A percentile compares a stretch with the other conserved stretches of the same genome.
Evolutionary conservation across 2,888 invertebrate genomes (phyloP).

Genomic region (Aphodius sticticus): DNA sequence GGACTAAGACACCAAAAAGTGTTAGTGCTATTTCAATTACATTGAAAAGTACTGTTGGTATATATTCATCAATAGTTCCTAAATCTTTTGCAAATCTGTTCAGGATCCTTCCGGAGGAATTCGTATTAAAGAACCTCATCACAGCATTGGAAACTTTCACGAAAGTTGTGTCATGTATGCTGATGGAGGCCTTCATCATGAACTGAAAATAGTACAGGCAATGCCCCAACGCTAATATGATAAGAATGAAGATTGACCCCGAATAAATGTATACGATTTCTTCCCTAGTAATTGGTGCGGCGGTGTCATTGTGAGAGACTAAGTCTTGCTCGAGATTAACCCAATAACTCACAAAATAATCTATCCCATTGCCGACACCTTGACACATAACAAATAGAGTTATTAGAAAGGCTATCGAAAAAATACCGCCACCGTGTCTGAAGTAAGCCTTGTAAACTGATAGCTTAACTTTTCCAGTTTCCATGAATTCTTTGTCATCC

Average conservation of each 20-base stretch:
- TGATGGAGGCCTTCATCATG: conserved; percentile 54
- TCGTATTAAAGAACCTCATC: conserved; percentile 57
- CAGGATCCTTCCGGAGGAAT: conserved; percentile 57
- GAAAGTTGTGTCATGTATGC: conserved; percentile 55
- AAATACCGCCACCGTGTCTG: conserved; percentile 50
- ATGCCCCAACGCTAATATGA: conserved; percentile 54
- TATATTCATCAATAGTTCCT: conserved; percentile 69
- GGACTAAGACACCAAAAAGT: conserved; percentile 73
- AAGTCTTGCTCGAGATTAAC: conserved; percentile 56
- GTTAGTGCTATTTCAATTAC: conserved; percentile 56
- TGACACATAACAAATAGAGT: conserved; percentile 66
- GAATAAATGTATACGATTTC: conserved; percentile 61
- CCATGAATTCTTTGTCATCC: conserved; percentile 53
- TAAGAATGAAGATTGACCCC: conserved; percentile 59
- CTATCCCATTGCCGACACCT: conserved; percentile 68
- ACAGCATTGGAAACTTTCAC: conserved; percentile 51
- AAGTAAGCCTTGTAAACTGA: conserved; percentile 61
- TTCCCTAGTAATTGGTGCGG: conserved; percentile 27
- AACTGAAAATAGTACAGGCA: conserved; percentile 55
- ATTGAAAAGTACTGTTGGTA: conserved; percentile 59
- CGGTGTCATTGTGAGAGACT: conserved; percentile 40
- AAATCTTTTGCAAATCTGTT: conserved; percentile 61
- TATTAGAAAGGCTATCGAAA: conserved; percentile 58
- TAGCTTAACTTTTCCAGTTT: conserved; percentile 50
- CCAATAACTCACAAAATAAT: conserved; percentile 77